Percentiles rank a stretch among this genome's conserved stretches.
phyloP scores from a whole-genome alignment of 2,113 vertebrate genomes.

The Callaeas wilsoni region DNA sequence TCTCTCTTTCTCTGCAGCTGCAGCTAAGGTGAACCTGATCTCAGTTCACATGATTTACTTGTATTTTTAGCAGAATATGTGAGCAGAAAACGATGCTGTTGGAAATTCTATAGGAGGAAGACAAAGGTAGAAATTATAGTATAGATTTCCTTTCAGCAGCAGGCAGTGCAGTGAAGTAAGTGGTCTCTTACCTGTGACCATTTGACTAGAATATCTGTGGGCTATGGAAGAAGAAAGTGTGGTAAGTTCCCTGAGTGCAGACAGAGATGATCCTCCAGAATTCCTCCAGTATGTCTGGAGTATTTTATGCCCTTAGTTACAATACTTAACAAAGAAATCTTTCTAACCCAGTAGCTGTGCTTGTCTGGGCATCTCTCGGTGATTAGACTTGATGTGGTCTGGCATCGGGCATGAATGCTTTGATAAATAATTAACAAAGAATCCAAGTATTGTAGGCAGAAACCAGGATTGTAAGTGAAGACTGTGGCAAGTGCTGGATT shows the following conservation, averaged over 20 bases:
- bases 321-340: background rate
- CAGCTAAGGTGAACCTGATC: background rate
- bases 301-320: background rate
- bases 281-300: background rate
- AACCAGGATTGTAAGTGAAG: background rate
- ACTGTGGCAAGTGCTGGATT: background rate
- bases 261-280: background rate
- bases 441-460: background rate
- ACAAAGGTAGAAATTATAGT: background rate
- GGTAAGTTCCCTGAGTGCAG: background rate
- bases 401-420: background rate
- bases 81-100: background rate
- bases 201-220: background rate
- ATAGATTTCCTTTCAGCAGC: background rate
- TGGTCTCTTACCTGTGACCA: background rate
- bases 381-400: background rate
- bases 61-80: background rate
- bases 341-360: background rate
- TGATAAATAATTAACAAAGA: background rate
- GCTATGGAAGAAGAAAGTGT: background rate
- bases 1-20: background rate
- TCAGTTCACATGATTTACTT: background rate
- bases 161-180: background rate
- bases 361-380: background rate
- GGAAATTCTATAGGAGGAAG: background rate